Conservation (phyloP, 2,797 vertebrate genomes). For the Gymnocypris eckloni region DNA sequence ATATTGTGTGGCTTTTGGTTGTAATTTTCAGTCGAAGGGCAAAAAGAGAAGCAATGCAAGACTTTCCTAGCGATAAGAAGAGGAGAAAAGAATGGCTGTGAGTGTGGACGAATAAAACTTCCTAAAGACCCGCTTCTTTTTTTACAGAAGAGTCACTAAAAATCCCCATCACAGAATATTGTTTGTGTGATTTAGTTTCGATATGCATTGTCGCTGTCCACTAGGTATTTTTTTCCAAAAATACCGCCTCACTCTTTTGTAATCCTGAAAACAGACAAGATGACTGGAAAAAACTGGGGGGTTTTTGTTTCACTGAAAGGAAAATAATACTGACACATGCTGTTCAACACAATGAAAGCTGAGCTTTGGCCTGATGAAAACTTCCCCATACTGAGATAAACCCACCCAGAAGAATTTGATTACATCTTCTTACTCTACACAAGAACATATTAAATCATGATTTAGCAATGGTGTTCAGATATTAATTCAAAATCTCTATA, state of each 20-base stretch:
- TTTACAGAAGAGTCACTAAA: not conserved
- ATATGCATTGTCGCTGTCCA: not conserved
- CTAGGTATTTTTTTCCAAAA: not conserved
- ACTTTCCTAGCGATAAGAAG: too few species aligned
- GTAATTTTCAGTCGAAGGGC: too few species aligned
- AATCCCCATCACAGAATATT: not conserved
- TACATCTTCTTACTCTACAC: not conserved
- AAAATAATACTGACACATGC: not conserved
- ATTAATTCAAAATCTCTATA: not conserved
- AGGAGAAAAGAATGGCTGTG: too few species aligned
- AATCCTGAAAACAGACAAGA: not conserved
- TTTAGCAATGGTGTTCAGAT: not conserved
- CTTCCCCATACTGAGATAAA: not conserved
- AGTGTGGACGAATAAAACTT: too few species aligned
- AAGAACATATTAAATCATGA: not conserved
- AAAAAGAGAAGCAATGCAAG: too few species aligned
- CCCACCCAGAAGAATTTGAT: not conserved
- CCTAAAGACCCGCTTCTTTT: too few species aligned
- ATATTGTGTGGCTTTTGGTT: too few species aligned
- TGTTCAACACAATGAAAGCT: not conserved
- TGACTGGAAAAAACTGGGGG: not conserved
- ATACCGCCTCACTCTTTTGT: not conserved
- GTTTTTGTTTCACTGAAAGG: not conserved
- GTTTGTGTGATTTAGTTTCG: not conserved
- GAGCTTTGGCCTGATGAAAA: slow-evolving; percentile 21